These are phyloP conservation scores for Cyaniris semiargus DNA, from an alignment of 2,888 invertebrate genomes.

Conservation along the genomic window DNA sequence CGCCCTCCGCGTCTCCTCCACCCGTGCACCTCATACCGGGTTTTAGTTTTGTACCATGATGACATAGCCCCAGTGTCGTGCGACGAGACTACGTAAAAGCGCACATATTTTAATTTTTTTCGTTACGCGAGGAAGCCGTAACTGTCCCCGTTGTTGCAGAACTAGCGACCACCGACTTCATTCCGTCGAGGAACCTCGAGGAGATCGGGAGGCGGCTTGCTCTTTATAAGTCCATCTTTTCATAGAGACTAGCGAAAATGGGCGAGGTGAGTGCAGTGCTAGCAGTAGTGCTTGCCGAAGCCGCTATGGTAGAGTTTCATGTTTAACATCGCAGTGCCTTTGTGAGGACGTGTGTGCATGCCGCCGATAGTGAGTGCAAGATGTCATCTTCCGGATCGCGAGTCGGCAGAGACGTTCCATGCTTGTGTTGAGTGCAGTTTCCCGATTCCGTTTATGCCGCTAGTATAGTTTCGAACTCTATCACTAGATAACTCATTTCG, in stretches of 20 bases:
- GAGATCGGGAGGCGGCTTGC: slow-evolving; percentile 74
- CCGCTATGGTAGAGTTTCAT: slow-evolving; percentile 59
- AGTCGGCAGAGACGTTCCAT: slow-evolving; percentile 44
- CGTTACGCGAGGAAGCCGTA: slow-evolving; percentile 73
- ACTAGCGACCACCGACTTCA: slow-evolving; percentile 75
- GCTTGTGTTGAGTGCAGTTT: slow-evolving; percentile 59
- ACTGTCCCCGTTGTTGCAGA: slow-evolving; percentile 78
- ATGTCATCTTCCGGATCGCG: slow-evolving; percentile 49
- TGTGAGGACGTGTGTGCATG: slow-evolving; percentile 73
- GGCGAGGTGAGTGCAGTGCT: slow-evolving; percentile 80
- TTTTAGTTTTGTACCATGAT: slow-evolving; percentile 77
- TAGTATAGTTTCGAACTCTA: neutral
- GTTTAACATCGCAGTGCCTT: slow-evolving; percentile 59
- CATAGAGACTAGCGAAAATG: slow-evolving; percentile 78
- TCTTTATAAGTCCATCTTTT: slow-evolving; percentile 74
- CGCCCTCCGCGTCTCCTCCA: slow-evolving; percentile 69
- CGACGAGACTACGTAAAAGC: slow-evolving; percentile 72
- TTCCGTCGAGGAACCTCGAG: slow-evolving; percentile 73
- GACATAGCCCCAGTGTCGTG: slow-evolving; percentile 78
- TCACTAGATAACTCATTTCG: slow-evolving; percentile 28
- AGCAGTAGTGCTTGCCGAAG: slow-evolving; percentile 73
- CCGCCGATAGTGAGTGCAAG: slow-evolving; percentile 63
- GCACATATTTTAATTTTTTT: slow-evolving; percentile 77
- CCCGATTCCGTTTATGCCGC: slow-evolving; percentile 45
- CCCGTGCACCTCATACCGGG: slow-evolving; percentile 76